These are phyloP conservation scores for Dione juno DNA, from an alignment of 2,888 invertebrate species.

Conservation along the genomic window DNA sequence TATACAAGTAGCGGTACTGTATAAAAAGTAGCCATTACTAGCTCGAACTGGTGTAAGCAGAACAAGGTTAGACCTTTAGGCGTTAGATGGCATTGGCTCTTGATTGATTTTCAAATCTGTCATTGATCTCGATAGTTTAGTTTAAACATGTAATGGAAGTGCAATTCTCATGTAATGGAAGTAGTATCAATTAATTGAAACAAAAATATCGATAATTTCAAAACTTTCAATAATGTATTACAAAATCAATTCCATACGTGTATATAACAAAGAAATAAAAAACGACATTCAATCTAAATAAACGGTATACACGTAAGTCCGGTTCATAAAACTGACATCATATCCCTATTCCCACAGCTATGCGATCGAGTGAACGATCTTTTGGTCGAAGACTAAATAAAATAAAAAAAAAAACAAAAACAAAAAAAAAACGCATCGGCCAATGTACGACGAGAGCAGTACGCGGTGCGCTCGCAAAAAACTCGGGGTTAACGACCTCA, in stretches of 20 bases:
- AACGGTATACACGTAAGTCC: conserved; percentile 56
- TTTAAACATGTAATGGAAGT: conserved; percentile 20
- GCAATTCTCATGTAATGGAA: conserved; percentile 17
- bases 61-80: conserved; percentile 61
- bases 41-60: conserved; percentile 63
- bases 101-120: conserved; percentile 53
- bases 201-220: neutral
- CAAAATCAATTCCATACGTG: conserved; percentile 26
- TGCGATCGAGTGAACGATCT: conserved; percentile 68
- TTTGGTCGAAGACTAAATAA: conserved; percentile 50
- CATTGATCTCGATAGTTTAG: conserved; percentile 25
- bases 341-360: conserved; percentile 72
- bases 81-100: conserved; percentile 59
- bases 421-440: conserved; percentile 63
- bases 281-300: conserved; percentile 58
- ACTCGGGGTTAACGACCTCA: conserved; percentile 76
- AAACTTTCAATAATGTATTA: conserved; percentile 1
- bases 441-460: conserved; percentile 74
- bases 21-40: conserved; percentile 66
- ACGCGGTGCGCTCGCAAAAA: conserved; percentile 78
- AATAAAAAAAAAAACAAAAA: conserved; percentile 51
- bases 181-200: neutral
- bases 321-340: conserved; percentile 63
- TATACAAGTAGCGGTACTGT: conserved; percentile 64
- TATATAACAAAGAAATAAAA: conserved; percentile 26